These are phyloP conservation scores for Suricata suricatta DNA, from an alignment of 2,113 vertebrate species.

Conservation along the genomic window DNA sequence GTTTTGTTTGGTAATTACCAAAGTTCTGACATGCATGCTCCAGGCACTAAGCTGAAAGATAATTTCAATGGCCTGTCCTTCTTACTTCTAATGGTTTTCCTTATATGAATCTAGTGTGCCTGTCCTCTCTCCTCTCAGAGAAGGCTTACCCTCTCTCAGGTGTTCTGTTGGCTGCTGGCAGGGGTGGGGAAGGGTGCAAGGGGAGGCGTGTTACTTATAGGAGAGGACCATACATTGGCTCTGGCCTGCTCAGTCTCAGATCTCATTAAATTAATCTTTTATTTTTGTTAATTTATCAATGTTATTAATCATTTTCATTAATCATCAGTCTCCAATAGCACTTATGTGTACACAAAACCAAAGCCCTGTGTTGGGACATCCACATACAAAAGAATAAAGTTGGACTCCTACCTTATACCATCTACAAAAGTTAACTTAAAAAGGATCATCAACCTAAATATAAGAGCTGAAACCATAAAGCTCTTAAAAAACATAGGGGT, in stretches of 20 bases:
- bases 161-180: neutral
- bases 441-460: neutral
- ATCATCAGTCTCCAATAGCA: neutral
- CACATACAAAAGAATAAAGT: neutral
- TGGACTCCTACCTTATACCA: neutral
- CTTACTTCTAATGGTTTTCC: neutral
- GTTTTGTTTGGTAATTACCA: neutral
- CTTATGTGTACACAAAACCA: neutral
- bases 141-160: neutral
- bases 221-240: neutral
- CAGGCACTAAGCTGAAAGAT: neutral
- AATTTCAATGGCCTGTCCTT: neutral
- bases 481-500: neutral
- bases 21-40: neutral
- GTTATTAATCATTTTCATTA: neutral
- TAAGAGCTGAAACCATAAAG: neutral
- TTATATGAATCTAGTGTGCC: neutral
- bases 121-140: neutral
- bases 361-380: neutral
- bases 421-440: neutral
- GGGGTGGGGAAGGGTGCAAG: neutral
- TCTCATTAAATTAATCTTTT: neutral
- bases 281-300: neutral
- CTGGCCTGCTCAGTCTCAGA: neutral
- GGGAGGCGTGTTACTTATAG: neutral